These are phyloP conservation scores for Caenorhabditis brenneri DNA, from an alignment of 1,140 invertebrate genomes.

Conservation along the genomic window DNA sequence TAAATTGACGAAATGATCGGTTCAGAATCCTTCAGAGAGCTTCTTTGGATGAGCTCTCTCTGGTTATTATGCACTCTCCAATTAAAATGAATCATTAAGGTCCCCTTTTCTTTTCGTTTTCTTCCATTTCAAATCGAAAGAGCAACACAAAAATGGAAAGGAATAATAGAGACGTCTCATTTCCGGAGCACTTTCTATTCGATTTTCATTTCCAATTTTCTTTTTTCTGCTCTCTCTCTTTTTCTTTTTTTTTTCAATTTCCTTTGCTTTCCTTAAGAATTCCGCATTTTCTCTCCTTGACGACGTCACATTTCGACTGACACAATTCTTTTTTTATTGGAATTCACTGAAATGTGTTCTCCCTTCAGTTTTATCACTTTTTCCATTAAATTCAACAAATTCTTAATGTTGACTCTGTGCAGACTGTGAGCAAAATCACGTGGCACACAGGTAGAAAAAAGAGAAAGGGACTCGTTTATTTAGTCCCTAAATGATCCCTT, in stretches of 20 bases:
- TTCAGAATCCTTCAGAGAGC: not conserved
- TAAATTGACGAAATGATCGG: too few species aligned
- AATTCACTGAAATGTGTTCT: not conserved
- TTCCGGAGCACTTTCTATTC: constrained; percentile 10
- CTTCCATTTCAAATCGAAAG: not conserved
- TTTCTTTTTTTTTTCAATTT: not conserved
- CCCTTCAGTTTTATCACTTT: not conserved
- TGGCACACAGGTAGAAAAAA: not conserved
- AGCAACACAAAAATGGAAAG: constrained; percentile 7
- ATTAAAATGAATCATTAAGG: not conserved
- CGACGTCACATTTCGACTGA: constrained; percentile 9
- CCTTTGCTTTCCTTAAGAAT: not conserved
- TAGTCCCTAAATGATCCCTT: not conserved
- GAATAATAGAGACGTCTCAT: constrained; percentile 31
- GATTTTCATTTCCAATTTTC: constrained; percentile 42
- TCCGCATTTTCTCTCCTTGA: not conserved
- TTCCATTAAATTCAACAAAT: not conserved
- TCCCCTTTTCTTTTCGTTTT: not conserved
- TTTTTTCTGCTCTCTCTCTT: constrained; percentile 2
- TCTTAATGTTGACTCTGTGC: not conserved
- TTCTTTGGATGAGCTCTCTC: too few species aligned
- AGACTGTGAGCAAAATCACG: not conserved
- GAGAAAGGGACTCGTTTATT: not conserved
- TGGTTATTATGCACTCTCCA: too few species aligned
- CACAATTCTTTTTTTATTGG: not conserved